Base-by-base conservation (phyloP, 2,113 vertebrate species). In the Aldabrachelys gigantea region DNA sequence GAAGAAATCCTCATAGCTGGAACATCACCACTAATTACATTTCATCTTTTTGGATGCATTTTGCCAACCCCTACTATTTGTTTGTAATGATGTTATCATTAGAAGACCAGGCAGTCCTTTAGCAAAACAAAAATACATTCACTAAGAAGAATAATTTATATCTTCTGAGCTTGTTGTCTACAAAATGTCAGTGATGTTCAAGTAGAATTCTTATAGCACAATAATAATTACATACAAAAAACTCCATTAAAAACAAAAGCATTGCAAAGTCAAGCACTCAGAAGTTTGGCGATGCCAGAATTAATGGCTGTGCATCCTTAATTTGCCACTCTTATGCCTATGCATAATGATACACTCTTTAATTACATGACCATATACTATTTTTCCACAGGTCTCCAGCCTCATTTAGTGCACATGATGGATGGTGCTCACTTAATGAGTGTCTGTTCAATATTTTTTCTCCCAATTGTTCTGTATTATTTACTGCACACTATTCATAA, bases 21-120 rank as follows among this genome's bases (percentile, higher is more conserved):
- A 98, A 95, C 95, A 97, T 98, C 97, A 98, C 91, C 97, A 97
- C 97, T 98, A 98, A 98, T 98, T 98, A 98, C 88, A 95, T 97
- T 98, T 98, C 96, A 96, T 79, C 79, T 93, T 98, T 97, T 92
- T 95, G 93, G 97, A 93, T 97, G 82, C 96, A 91, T 98, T 97
- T 97, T 98, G 87, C 97, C 95, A 97, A 82, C 88, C 94, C 93
- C 95, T 98, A 95, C 92, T 8, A 52, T 97, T 98, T 90, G 94
- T 97, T 97, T 98, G 95, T 94, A 96, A 93, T 96, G 91, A 97
- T 96, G 81, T 95, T 97, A 95, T 96, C 96, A 96, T 91, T 91
- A 95, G 3, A 93, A 97, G 95, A 93, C 96, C 97, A 96, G 94
- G 94, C 94, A 96, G 96, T 96, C 96, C 91, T 93, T 95, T 97